phyloP scores from a whole-genome alignment of 2,797 vertebrate species.

The Streptopelia turtur region DNA sequence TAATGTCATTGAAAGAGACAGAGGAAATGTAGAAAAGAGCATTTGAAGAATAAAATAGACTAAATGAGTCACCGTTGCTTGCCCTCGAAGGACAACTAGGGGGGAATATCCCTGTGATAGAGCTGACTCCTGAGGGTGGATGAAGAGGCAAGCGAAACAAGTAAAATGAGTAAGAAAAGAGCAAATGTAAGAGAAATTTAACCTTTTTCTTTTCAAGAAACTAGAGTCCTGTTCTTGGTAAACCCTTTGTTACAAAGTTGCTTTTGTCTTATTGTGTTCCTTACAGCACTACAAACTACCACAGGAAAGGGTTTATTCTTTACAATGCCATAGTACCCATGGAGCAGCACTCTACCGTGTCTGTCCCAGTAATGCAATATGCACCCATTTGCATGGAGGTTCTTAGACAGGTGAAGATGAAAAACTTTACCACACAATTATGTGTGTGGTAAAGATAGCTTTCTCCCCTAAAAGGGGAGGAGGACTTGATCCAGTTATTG shows the following conservation, averaged over 20 bases:
- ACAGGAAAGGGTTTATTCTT: background rate
- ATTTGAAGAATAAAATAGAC: background rate
- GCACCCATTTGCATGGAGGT: background rate
- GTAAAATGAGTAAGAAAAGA: background rate
- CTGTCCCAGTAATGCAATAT: background rate
- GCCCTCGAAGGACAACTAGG: fast-evolving
- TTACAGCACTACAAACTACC: background rate
- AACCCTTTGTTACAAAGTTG: background rate
- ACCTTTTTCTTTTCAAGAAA: background rate
- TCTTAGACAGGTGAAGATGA: background rate
- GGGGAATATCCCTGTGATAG: background rate
- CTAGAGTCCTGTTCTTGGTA: background rate
- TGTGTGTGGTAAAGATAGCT: background rate
- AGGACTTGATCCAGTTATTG: background rate
- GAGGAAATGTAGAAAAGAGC: background rate
- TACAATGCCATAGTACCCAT: background rate
- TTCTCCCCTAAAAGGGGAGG: background rate
- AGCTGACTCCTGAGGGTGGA: background rate
- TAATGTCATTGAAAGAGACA: background rate
- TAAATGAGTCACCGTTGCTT: background rate
- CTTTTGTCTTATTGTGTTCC: background rate
- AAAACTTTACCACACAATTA: background rate
- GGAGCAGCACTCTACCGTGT: background rate
- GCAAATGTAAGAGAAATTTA: background rate
- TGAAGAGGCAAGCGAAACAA: background rate